These are phyloP conservation scores for Sandelia bainsii DNA, from an alignment of 2,797 vertebrate species.

Conservation along the genomic window DNA sequence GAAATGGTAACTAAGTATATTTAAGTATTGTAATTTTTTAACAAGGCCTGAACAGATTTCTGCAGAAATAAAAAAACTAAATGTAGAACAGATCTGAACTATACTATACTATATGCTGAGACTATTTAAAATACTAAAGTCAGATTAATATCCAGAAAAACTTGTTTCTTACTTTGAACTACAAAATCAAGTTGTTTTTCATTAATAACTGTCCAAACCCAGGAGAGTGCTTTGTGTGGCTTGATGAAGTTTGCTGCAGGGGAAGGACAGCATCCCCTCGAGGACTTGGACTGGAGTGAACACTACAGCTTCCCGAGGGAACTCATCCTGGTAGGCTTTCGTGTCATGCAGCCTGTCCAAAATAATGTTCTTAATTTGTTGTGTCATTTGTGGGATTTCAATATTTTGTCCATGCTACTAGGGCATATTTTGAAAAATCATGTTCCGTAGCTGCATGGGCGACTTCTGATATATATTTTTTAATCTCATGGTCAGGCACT, in stretches of 20 bases:
- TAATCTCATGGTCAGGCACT: conserved; percentile 78
- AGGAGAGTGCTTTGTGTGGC: conserved; percentile 89
- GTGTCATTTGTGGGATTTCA: not conserved
- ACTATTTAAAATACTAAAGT: too few species aligned
- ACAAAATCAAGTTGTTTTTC: not conserved
- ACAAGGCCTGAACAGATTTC: too few species aligned
- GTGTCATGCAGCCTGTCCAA: not conserved
- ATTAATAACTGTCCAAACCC: conserved; percentile 1
- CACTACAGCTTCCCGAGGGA: conserved; percentile 89
- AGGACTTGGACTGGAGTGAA: conserved; percentile 89
- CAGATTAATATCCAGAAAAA: too few species aligned
- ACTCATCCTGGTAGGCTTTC: conserved; percentile 85
- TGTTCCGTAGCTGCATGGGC: not conserved
- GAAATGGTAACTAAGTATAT: too few species aligned
- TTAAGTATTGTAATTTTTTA: too few species aligned
- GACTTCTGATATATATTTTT: conserved; percentile 14
- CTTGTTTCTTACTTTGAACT: too few species aligned
- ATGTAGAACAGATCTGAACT: too few species aligned
- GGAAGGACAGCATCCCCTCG: conserved; percentile 87
- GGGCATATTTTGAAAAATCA: not conserved
- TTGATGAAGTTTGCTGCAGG: conserved; percentile 91
- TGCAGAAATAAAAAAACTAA: too few species aligned
- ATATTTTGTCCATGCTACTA: not conserved
- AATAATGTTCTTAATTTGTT: not conserved
- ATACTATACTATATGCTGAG: too few species aligned